Percentiles rank a stretch among this genome's conserved stretches.
Evolutionary conservation across 2,888 invertebrate genomes (phyloP).

Genomic region (Lasioglossum leucozonium): DNA sequence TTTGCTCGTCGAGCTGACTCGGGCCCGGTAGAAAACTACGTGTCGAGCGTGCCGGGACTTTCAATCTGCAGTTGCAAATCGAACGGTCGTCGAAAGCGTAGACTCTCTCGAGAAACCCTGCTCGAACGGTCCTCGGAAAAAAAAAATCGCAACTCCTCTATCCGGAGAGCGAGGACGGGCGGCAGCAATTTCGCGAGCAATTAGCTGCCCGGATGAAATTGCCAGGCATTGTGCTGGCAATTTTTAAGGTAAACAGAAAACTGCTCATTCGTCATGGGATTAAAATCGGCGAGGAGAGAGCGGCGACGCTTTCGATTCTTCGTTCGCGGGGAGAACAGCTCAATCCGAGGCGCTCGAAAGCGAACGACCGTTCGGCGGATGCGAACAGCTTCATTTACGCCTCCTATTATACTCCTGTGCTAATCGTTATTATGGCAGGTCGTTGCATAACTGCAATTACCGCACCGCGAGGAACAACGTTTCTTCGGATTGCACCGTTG

Average conservation of each 20-base stretch:
- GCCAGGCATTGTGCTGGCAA: conserved; percentile 55
- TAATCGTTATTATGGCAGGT: conserved; percentile 79
- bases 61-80: neutral
- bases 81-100: neutral
- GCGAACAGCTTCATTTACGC: conserved; percentile 63
- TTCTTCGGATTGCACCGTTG: conserved; percentile 62
- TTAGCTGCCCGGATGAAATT: conserved; percentile 57
- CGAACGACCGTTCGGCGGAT: conserved; percentile 17
- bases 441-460: conserved; percentile 81
- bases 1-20: neutral
- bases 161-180: conserved; percentile 1
- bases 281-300: conserved; percentile 40
- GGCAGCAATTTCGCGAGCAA: conserved; percentile 57
- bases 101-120: neutral
- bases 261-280: conserved; percentile 42
- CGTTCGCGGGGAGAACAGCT: neutral
- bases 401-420: conserved; percentile 71
- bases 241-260: conserved; percentile 47
- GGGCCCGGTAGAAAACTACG: neutral
- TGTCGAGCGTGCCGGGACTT: neutral
- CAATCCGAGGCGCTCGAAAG: neutral
- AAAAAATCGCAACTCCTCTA: conserved; percentile 37
- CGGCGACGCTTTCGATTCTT: conserved; percentile 7
- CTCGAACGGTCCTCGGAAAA: neutral
- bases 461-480: conserved; percentile 59